Evolutionary conservation across 2,113 vertebrate species (phyloP).

Genomic region (Sander lucioperca): DNA sequence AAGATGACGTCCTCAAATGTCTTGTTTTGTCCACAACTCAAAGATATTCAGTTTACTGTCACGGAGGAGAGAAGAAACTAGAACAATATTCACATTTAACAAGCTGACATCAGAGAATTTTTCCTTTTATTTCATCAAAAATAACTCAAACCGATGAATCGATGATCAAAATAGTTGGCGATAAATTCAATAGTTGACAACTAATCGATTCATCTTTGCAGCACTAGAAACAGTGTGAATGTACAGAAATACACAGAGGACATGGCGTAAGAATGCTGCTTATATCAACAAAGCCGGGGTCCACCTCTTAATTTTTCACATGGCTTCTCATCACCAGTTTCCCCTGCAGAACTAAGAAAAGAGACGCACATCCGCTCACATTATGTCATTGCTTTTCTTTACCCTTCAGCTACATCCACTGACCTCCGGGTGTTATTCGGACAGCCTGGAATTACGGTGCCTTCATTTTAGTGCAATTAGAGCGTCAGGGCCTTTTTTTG

Average conservation of each 20-base stretch:
- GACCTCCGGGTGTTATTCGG: conserved; percentile 39
- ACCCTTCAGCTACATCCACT: background rate
- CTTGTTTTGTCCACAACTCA: no score
- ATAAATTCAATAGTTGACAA: no score
- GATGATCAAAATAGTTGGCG: no score
- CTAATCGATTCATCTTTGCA: no score
- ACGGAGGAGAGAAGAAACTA: no score
- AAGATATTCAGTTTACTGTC: no score
- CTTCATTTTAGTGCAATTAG: conserved; percentile 46
- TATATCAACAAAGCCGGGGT: background rate
- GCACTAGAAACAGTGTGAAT: background rate
- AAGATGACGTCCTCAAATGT: no score
- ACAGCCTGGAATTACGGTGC: conserved; percentile 26
- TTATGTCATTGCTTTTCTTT: conserved; percentile 16
- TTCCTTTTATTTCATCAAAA: no score
- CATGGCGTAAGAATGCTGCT: conserved; percentile 24
- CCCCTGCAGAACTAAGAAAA: conserved; percentile 7
- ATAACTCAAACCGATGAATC: no score
- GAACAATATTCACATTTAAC: no score
- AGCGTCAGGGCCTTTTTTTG: background rate
- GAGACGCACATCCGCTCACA: conserved; percentile 26
- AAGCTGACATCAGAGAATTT: no score
- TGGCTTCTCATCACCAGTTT: background rate
- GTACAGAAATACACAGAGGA: background rate
- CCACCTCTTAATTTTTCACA: background rate